Base-by-base conservation (phyloP, 2,113 vertebrate species). In the Pterocles burchelli region DNA sequence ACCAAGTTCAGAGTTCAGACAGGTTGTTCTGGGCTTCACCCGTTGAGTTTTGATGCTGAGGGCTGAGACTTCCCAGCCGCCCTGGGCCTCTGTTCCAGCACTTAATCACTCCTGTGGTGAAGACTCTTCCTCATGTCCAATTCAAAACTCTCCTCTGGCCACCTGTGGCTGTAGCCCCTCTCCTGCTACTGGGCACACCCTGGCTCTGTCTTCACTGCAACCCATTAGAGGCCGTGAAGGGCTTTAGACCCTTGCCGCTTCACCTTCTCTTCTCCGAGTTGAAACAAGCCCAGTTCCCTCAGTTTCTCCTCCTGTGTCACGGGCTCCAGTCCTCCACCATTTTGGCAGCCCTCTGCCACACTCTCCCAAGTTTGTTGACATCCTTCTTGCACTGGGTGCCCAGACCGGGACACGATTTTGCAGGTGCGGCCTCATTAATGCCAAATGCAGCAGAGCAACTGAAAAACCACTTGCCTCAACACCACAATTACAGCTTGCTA, bases 281-380 rank as follows among this genome's bases (percentile, higher is more conserved):
- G 58, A 45, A 73, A 41, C 0, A 0, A 88, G 38, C 17, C 38
- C 63, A 55, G 31, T 1, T 84, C 16, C 38, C 38, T 29, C n/a
- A 58, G 52, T 54, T 28, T 58, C n/a, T 70, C n/a, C 41, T 94
- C 57, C 76, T 51, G 51, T 11, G 36, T 3, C 33, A 46, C 1
- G 17, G 33, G 71, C 45, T 57, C 46, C 63, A 62, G 52, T 17
- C 43, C 43, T 33, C 22, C 31, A 9, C 34, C 52, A 52, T 3
- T 22, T 52, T 28, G 9, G 5, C 13, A 5, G 29, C 17, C 33
- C 36, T 54, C 31, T 25, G 58, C 25, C 4, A 0, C 17, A 7
- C 19, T 10, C 33, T 12, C 18, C 43, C 38, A n/a, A 62, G 29
- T n/a, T 16, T 38, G 38, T 0, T 13, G 46, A 55, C 17, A 29